These are phyloP conservation scores for Acanthosepion pharaonis DNA, from an alignment of 2,888 invertebrate genomes.

Conservation along the genomic window DNA sequence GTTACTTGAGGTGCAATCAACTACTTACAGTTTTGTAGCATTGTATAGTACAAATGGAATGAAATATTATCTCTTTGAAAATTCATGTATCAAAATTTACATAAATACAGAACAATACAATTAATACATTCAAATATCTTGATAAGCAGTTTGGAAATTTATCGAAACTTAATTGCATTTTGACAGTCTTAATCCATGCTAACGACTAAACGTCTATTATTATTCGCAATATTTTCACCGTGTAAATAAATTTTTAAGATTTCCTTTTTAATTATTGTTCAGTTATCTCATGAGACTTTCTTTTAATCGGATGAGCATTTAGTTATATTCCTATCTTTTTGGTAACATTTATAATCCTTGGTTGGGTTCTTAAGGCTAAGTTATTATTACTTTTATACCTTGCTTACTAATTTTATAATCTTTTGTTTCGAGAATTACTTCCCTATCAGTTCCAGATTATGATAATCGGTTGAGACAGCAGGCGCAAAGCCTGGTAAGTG, in stretches of 20 bases:
- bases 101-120: too few species aligned
- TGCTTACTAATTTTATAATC: not conserved
- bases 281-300: not conserved
- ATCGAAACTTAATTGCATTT: too few species aligned
- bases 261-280: not conserved
- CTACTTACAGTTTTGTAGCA: too few species aligned
- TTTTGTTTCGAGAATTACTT: not conserved
- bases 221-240: not conserved
- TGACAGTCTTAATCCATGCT: too few species aligned
- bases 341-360: not conserved
- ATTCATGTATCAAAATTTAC: too few species aligned
- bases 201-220: too few species aligned
- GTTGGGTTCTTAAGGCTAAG: not conserved
- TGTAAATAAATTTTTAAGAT: not conserved
- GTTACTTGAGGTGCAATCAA: too few species aligned
- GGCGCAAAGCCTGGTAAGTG: not conserved
- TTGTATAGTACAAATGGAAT: too few species aligned
- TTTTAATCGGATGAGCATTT: not conserved
- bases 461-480: slow-evolving; percentile 5
- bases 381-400: not conserved
- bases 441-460: slow-evolving; percentile 2
- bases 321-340: not conserved
- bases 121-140: too few species aligned
- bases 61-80: too few species aligned
- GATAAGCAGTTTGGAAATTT: too few species aligned